phyloP scores from a whole-genome alignment of 2,113 vertebrate genomes.

The Ptyas mucosa region DNA sequence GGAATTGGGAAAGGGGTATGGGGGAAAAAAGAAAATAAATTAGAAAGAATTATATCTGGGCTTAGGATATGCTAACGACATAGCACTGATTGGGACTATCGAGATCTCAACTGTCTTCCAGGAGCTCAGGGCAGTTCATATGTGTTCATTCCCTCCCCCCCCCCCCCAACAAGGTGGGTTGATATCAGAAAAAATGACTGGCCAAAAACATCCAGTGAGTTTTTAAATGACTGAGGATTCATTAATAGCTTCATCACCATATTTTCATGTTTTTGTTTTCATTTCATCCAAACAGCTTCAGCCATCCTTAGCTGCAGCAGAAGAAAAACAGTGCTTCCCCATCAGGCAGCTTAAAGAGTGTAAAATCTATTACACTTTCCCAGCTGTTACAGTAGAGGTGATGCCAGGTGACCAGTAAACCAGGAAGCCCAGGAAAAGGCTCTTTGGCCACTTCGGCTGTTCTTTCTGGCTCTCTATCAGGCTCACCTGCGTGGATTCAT shows the following conservation, averaged over 20 bases:
- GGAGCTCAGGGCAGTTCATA: not conserved
- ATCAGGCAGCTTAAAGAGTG: not conserved
- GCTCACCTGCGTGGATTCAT: not conserved
- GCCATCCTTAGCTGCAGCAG: not conserved
- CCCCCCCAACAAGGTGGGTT: not conserved
- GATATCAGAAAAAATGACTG: not conserved
- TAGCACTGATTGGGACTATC: not conserved
- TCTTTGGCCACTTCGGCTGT: not conserved
- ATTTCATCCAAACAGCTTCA: not conserved
- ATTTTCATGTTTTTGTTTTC: not conserved
- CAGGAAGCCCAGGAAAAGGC: not conserved
- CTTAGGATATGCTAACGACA: not conserved
- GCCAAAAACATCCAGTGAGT: not conserved
- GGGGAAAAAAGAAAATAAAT: not conserved
- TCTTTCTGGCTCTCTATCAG: not conserved
- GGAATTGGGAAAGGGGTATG: not conserved
- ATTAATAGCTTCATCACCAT: not conserved
- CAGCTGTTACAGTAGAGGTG: not conserved
- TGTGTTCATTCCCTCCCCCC: not conserved
- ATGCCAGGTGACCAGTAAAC: not conserved
- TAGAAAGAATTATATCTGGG: not conserved
- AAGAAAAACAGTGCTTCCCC: not conserved
- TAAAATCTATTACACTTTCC: not conserved
- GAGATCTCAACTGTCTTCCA: not conserved
- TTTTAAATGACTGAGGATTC: not conserved